phyloP scores from a whole-genome alignment of 2,113 vertebrate genomes.

The Phalacrocorax aristotelis region DNA sequence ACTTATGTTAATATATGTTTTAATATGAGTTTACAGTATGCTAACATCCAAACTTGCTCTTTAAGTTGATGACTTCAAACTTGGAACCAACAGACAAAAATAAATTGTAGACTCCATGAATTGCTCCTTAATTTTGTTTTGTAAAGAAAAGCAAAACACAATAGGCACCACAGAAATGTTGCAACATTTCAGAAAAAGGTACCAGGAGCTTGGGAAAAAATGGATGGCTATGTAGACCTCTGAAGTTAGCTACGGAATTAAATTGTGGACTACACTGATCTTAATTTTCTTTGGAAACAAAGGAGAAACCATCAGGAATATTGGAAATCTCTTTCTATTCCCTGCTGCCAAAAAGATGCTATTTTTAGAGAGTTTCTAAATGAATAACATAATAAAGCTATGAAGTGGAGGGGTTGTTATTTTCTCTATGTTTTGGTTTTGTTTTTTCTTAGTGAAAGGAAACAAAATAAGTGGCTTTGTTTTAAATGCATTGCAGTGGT shows the following conservation, averaged over 20 bases:
- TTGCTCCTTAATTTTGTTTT: not conserved
- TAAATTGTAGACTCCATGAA: not conserved
- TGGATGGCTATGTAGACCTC: not conserved
- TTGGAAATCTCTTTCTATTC: not conserved
- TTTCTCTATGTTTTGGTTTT: not conserved
- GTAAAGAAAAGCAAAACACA: not conserved
- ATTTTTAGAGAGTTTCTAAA: conserved; percentile 1
- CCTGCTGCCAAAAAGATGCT: not conserved
- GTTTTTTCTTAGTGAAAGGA: not conserved
- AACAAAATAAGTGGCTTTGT: not conserved
- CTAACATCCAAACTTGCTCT: not conserved
- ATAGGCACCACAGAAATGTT: not conserved
- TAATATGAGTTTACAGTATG: not conserved
- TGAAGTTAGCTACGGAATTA: conserved; percentile 15
- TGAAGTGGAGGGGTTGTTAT: not conserved
- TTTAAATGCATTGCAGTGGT: not conserved
- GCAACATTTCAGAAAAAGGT: not conserved
- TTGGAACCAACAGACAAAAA: not conserved
- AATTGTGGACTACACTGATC: conserved; percentile 1
- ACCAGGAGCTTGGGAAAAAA: not conserved
- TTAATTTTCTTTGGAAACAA: conserved; percentile 45
- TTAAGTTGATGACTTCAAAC: not conserved
- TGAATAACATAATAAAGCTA: not conserved
- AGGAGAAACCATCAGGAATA: not conserved
- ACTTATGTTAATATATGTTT: not conserved